Base-by-base conservation (phyloP, 2,888 invertebrate genomes). In the Ctena decussata region DNA sequence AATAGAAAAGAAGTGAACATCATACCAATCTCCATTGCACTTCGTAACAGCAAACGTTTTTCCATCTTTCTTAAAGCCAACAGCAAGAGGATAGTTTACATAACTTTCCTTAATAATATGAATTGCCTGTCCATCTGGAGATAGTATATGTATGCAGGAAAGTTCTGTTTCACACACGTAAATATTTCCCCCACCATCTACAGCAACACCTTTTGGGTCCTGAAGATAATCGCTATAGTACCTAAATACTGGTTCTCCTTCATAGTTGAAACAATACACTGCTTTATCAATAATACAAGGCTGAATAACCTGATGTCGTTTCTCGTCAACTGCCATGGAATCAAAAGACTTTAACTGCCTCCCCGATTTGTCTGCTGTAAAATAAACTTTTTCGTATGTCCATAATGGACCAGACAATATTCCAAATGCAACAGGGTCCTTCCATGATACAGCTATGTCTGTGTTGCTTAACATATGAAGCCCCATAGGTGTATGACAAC, bases 391-490 rank as follows among this genome's bases (percentile, higher is more conserved):
- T 27, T 12, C 35, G 8, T 72, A 15, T 12, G 8, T 18, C 3
- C 15, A 32, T 1, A 15, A 32, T 35, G 2, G 1, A 11, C 24
- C 65, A 11, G 35, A 24, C 0, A 72, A 8, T n/a, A 72, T 72
- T 2, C 72, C 72, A 72, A 72, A 72, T 18, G 72, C 72, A n/a
- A 46, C 41, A 24, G 72, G 72, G 44, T 41, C 41, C n/a, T 39
- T 15, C 72, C 41, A 72, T 30, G 44, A 2, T 21, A 72, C 72
- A 2, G 72, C 72, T 11, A 65, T 35, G 65, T 65, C 65, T 3
- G 15, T 21, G 18, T 65, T 65, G 21, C 32, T 65, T 8, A 65
- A 35, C 0, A 8, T 35, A 35, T 32, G 65, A 2, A 65, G 2
- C 1, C 12, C 35, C 24, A 3, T 35, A 18, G 65, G 65, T 8